Evolutionary conservation across 2,888 invertebrate genomes (phyloP), one percentile per base, ranked within the genome.

Genomic region (Hydrotaea diabolus): DNA sequence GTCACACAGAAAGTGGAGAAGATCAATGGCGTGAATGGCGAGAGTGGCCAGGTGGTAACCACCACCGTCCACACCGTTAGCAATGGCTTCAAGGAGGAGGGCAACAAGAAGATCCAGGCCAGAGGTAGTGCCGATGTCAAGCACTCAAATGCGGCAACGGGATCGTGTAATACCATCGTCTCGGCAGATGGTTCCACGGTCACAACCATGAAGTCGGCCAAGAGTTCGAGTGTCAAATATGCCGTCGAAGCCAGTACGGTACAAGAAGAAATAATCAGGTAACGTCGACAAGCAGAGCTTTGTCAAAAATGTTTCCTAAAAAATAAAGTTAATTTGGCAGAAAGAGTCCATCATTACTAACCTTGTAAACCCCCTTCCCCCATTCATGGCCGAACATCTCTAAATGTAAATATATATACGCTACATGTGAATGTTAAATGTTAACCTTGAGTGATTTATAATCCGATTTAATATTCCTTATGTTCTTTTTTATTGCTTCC

Each of bases 221-320:
- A 90, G 81, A 89, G 88, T 57, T 88, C 94, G n/a, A 93, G 93
- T 4, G 94, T 93, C 87, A 93, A 94, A 73, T 94, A 94, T 88
- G 93, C 94, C 88, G 93, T 93, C 39, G 94, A 94, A 92, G 93
- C 93, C 55, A 88, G 93, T 93, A 85, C 93, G 93, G 87, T 94
- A 93, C 90, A 90, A 93, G 87, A 94, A 93, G 90, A 93, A 93
- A 86, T 94, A 19, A 89, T 89, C 89, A 92, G 91, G 91, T 92
- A 92, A 89, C 36, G 15, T 8, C 19, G 59, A 4, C 59, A 59
- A 19, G 23, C 21, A 0, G n/a, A 15, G 11, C 36, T 71, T 36
- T 36, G 7, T 1, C 1, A 11, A 13, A 49, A 49, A 31, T 31
- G 7, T 31, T 31, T 7, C 31, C 31, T 7, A 7, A 31, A 49